These are phyloP conservation scores for Parnassius smintheus DNA, from an alignment of 2,888 invertebrate species.

Conservation along the genomic window DNA sequence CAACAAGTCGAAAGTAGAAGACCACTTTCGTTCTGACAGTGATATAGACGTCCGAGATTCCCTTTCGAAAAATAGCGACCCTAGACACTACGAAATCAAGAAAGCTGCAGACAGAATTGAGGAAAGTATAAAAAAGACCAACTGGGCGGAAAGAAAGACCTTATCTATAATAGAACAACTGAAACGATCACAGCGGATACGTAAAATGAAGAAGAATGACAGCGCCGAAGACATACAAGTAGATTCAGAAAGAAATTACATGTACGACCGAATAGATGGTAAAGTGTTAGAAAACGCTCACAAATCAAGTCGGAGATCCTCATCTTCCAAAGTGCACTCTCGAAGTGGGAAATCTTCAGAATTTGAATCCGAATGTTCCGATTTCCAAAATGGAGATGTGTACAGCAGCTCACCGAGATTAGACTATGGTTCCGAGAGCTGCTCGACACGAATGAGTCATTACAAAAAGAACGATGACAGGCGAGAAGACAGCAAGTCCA, in stretches of 20 bases:
- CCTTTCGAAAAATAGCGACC: conserved; percentile 45
- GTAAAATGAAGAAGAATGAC: conserved; percentile 66
- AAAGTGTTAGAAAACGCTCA: conserved; percentile 78
- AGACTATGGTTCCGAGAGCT: conserved; percentile 82
- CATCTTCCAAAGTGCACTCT: conserved; percentile 71
- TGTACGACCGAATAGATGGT: conserved; percentile 73
- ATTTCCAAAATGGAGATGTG: conserved; percentile 69
- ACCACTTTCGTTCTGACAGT: conserved; percentile 67
- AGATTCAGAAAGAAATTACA: conserved; percentile 71
- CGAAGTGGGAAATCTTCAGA: conserved; percentile 88
- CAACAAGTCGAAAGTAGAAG: conserved; percentile 61
- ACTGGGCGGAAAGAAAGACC: conserved; percentile 75
- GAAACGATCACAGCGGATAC: conserved; percentile 68
- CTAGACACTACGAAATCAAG: conserved; percentile 59
- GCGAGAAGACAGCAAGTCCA: conserved; percentile 70
- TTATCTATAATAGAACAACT: conserved; percentile 73
- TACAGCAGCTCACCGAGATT: conserved; percentile 67
- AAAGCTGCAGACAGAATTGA: conserved; percentile 69
- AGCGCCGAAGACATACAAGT: conserved; percentile 73
- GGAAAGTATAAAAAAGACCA: conserved; percentile 74
- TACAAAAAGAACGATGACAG: conserved; percentile 68
- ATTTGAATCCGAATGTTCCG: conserved; percentile 87
- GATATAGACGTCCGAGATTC: conserved; percentile 59
- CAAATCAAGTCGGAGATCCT: conserved; percentile 73
- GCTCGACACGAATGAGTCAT: conserved; percentile 63